Percentiles rank a stretch among this genome's conserved stretches.
Evolutionary conservation across 1,140 invertebrate species (phyloP).

Genomic region (Psix sp.): DNA sequence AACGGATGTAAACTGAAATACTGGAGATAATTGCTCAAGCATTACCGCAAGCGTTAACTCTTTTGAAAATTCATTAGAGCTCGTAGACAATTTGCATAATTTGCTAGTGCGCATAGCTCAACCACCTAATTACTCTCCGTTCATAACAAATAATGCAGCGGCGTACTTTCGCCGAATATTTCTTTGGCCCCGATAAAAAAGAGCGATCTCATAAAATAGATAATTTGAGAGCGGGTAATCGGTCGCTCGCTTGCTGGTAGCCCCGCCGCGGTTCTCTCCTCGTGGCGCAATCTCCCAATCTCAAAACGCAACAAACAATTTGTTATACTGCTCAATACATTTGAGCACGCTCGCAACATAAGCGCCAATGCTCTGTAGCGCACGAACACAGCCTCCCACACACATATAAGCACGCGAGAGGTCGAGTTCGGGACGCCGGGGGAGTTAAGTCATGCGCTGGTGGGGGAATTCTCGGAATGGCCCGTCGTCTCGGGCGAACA

Average conservation of each 20-base stretch:
- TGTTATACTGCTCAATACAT: conserved; percentile 21
- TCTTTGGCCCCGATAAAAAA: no score
- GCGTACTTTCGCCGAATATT: no score
- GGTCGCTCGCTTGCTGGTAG: no score
- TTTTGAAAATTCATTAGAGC: not conserved
- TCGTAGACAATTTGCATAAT: not conserved
- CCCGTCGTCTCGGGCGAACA: conserved; percentile 67
- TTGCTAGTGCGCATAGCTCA: not conserved
- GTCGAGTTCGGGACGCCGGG: conserved; percentile 13
- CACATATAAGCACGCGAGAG: conserved; percentile 8
- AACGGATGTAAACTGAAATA: no score
- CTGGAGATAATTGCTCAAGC: no score
- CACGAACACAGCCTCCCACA: not conserved
- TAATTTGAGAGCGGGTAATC: no score
- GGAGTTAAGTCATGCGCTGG: conserved; percentile 1
- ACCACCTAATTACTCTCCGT: no score
- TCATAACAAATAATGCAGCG: no score
- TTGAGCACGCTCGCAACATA: not conserved
- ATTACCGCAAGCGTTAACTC: no score
- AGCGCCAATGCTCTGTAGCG: conserved; percentile 3
- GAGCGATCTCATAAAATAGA: no score
- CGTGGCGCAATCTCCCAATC: conserved; percentile 18
- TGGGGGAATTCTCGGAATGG: conserved; percentile 67
- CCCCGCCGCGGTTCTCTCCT: no score
- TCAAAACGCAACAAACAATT: conserved; percentile 27